phyloP scores from a whole-genome alignment of 2,888 invertebrate genomes.

The Drosophila meridiana region DNA sequence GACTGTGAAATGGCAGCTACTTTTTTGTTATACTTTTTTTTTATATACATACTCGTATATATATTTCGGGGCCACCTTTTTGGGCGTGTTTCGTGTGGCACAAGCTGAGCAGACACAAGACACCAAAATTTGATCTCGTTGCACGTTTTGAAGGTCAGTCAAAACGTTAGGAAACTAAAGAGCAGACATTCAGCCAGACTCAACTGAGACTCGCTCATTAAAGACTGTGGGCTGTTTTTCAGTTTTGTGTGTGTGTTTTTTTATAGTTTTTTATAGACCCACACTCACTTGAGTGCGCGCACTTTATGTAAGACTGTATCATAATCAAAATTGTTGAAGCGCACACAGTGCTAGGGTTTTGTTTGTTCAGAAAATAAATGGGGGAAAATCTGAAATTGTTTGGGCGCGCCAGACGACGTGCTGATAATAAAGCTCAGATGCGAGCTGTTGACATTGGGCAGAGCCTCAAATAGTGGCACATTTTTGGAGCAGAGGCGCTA shows the following conservation, averaged over 20 bases:
- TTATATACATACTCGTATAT: neutral
- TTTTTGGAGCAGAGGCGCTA: neutral
- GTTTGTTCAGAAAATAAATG: slow-evolving; percentile 13
- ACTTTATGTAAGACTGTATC: slow-evolving; percentile 52
- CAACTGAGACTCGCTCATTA: slow-evolving; percentile 18
- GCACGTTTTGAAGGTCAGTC: slow-evolving; percentile 53
- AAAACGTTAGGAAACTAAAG: slow-evolving; percentile 32
- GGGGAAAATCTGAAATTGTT: slow-evolving; percentile 13
- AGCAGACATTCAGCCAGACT: neutral
- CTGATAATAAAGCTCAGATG: slow-evolving; percentile 35
- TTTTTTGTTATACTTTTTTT: slow-evolving; percentile 34
- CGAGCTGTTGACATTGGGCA: slow-evolving; percentile 6
- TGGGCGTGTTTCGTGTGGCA: slow-evolving; percentile 50
- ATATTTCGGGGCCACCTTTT: slow-evolving; percentile 32
- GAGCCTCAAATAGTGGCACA: slow-evolving; percentile 25
- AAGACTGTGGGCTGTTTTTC: slow-evolving; percentile 3
- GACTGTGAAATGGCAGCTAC: slow-evolving; percentile 45
- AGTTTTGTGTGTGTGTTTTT: too few relatives aligned
- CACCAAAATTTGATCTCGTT: slow-evolving; percentile 45
- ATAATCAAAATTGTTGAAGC: slow-evolving; percentile 19
- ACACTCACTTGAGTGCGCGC: slow-evolving; percentile 41
- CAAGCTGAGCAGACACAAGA: slow-evolving; percentile 19
- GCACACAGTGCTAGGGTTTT: slow-evolving; percentile 12
- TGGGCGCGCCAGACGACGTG: slow-evolving; percentile 46
- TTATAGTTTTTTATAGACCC: slow-evolving; percentile 19